Evolutionary conservation across 2,797 vertebrate species (phyloP).

Genomic region (Syndactyla subalaris): DNA sequence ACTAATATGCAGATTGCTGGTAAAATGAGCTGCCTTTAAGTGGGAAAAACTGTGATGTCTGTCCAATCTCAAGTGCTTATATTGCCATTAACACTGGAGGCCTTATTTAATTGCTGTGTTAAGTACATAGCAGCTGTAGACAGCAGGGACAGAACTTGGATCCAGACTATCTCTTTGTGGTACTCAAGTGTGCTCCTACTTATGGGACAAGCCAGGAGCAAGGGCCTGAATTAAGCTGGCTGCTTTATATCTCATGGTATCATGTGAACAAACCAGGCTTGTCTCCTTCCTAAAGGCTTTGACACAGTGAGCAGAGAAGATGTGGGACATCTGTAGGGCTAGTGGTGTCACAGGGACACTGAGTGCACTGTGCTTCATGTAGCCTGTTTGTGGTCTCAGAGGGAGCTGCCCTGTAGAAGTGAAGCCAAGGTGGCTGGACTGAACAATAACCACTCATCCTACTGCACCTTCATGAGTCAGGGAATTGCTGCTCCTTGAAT

Average conservation of each 20-base stretch:
- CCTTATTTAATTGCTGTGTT: neutral
- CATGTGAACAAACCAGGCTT: neutral
- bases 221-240: neutral
- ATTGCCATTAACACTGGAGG: neutral
- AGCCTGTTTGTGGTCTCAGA: neutral
- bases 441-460: neutral
- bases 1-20: neutral
- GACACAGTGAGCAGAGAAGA: neutral
- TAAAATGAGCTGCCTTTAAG: neutral
- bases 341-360: rapidly evolving
- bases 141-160: neutral
- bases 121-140: neutral
- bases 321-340: neutral
- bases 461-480: neutral
- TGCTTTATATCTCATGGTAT: neutral
- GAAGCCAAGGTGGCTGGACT: neutral
- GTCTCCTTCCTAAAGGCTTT: neutral
- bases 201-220: neutral
- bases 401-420: neutral
- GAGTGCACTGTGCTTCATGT: neutral
- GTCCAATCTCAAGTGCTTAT: neutral
- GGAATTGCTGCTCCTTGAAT: neutral
- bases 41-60: neutral
- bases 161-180: neutral
- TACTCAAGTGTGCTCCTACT: neutral